Base-by-base conservation (phyloP, 2,888 invertebrate species). In the Synanthedon andrenaeformis region DNA sequence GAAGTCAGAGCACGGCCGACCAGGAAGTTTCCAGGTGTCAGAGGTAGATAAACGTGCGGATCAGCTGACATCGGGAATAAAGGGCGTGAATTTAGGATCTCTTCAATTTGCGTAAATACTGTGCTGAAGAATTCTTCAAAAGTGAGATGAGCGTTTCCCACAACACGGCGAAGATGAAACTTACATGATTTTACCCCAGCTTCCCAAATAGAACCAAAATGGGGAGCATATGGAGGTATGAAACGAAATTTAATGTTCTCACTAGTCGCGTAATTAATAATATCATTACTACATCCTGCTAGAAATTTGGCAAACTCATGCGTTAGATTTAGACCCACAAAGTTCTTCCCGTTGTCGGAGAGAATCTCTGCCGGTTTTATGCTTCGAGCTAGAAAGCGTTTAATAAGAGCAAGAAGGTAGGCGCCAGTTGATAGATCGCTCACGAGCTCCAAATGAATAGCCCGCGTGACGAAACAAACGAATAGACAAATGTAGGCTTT, bases 331-430 rank as follows among this genome's bases (percentile, higher is more conserved):
- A 19, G 19, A 52, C 52, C 52, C 13, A 42, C 42, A 14, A 42
- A 41, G 17, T 42, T 52, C 42, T 53, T 58, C 1, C 62, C 62
- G 48, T 63, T 62, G 51, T 63, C 61, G 6, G 59, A 65, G 17
- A 56, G 59, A 42, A 65, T 61, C 52, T 61, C 55, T 10, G 35
- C n/a, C 1, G 62, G 63, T 52, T 60, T 62, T 41, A 57, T 61
- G 13, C 61, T 55, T 11, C 64, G 57, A 13, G 62, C 59, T 14
- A 63, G 58, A 52, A 63, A 63, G 6, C 62, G 19, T 45, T 59
- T n/a, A n/a, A n/a, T 63, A 19, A 63, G 53, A 17, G 60, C 58
- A n/a, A 63, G 48, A 42, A 62, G 19, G 28, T 62, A 59, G 10
- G 57, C 59, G 8, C 54, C 57, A 8, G 57, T 53, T 5, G 59